Evolutionary conservation across 2,797 vertebrate genomes (phyloP), one percentile per base, ranked within the genome.

Genomic region (Sarcophilus harrisii): DNA sequence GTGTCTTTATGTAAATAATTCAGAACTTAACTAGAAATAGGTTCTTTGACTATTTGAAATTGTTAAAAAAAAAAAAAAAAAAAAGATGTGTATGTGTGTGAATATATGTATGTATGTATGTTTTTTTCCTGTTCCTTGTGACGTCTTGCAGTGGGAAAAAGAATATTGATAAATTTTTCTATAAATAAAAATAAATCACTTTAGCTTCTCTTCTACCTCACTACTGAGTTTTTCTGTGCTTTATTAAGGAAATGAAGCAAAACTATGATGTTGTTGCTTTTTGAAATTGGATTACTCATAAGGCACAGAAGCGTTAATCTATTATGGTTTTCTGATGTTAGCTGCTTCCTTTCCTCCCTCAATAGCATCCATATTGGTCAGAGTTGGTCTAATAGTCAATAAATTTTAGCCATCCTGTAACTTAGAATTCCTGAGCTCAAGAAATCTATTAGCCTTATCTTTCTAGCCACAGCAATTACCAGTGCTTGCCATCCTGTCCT

Each of bases 101-200:
- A 11, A 55, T 55, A 11, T 55, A 11, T 55, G 5, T 55, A 55
- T 55, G 9, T 55, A 11, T 55, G 89, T 94, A 94, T 96, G 12
- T 94, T 87, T 94, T 96, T 96, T 81, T 93, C 91, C 52, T 96
- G 89, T 90, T 94, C 95, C 93, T 94, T 95, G 58, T 58, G 30
- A 94, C 10, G 73, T 27, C 32, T 96, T 91, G 27, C 21, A 4
- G 90, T 89, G 92, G 49, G 55, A 93, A 97, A n/a, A 49, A 62
- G 45, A 92, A 92, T 89, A 93, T 91, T 96, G 58, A 55, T 38
- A 91, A 96, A 55, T 55, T 96, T 96, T 91, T 30, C 92, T 90
- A 96, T 59, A 92, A 95, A 94, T 96, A 91, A 94, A 93, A 92
- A 94, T 60, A 54, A n/a, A 87, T 10, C 38, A 87, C 38, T 58